Conservation (phyloP, 2,797 vertebrate species). For the Micrastur ruficollis region DNA sequence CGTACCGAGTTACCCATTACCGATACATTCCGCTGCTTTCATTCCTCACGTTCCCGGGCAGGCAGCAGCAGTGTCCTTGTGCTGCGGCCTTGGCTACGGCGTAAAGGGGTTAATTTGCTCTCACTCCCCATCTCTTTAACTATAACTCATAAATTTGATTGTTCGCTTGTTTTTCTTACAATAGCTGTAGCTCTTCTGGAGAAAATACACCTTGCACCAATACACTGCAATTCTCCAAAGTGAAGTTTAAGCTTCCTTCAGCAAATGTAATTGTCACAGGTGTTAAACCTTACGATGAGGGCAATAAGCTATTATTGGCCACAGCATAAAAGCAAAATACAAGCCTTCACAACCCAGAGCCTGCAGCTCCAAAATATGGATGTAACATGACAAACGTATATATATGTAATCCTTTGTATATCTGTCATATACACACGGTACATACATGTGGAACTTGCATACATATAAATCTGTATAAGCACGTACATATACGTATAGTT, state of each 20-base stretch:
- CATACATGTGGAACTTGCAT: neutral
- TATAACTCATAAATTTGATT: neutral
- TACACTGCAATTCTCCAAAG: neutral
- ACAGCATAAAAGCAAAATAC: neutral
- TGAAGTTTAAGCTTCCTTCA: constrained; percentile 1
- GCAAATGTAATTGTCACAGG: neutral
- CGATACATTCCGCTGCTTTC: neutral
- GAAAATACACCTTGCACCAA: neutral
- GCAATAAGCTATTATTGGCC: constrained; percentile 4
- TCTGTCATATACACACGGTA: neutral
- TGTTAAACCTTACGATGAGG: neutral
- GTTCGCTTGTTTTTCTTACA: constrained; percentile 23
- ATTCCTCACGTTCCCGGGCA: neutral
- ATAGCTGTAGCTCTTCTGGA: neutral
- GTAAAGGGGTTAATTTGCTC: neutral
- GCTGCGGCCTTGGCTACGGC: neutral
- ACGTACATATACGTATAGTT: neutral
- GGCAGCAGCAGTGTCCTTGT: neutral
- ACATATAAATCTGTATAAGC: neutral
- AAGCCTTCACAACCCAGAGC: neutral
- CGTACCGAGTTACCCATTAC: neutral
- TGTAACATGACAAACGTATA: neutral
- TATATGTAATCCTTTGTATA: neutral
- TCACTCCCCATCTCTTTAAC: neutral
- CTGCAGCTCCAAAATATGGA: neutral